Evolutionary conservation across 92 coral and sea anemone genomes (phyloP).

Genomic region (Chrysogorgia sp.): DNA sequence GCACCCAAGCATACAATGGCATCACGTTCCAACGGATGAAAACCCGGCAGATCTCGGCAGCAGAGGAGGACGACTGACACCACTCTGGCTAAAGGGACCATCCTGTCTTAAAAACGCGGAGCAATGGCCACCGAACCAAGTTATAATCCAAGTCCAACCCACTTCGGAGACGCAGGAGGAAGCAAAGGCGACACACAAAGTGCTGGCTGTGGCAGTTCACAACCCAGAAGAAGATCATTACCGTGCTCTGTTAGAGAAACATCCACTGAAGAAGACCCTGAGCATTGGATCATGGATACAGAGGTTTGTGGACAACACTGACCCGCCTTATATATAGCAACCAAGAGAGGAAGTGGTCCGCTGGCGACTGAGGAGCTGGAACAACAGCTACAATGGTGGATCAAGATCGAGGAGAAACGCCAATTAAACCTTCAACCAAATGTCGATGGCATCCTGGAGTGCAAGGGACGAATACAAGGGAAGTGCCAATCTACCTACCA

Average conservation of each 20-base stretch:
- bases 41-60: too few relatives aligned
- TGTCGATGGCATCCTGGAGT: too few relatives aligned
- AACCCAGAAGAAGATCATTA: neutral
- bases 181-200: neutral
- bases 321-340: neutral
- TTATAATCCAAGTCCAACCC: constrained; percentile 15
- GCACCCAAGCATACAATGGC: too few relatives aligned
- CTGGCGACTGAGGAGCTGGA: constrained; percentile 41
- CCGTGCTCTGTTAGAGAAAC: constrained; percentile 15
- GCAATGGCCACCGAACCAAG: constrained; percentile 22
- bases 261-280: neutral
- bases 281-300: constrained; percentile 40
- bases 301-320: constrained; percentile 32
- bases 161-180: constrained; percentile 12
- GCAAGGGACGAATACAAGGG: too few relatives aligned
- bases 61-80: too few relatives aligned
- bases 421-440: too few relatives aligned
- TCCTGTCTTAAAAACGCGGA: constrained; percentile 33
- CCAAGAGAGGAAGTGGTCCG: constrained; percentile 27
- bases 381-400: constrained; percentile 39
- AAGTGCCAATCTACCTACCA: too few relatives aligned
- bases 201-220: constrained; percentile 5
- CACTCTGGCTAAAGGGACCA: constrained; percentile 29
- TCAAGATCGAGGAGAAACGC: constrained; percentile 45
- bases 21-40: too few relatives aligned